These are phyloP conservation scores for Apogon talboti DNA, from an alignment of 2,797 vertebrate species.

Conservation along the genomic window DNA sequence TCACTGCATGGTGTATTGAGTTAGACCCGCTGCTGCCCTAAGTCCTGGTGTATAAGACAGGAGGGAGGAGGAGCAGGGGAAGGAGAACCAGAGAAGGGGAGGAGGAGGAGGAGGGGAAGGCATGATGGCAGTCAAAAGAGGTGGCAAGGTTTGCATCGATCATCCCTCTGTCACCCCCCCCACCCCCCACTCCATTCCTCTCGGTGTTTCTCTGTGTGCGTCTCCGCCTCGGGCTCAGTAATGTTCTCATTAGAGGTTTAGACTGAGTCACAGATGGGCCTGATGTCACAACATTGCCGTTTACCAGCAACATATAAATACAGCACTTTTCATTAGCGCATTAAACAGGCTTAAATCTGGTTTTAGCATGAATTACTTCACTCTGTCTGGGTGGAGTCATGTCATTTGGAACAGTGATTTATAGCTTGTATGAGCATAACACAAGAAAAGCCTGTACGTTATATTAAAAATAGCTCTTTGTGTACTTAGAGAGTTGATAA, in stretches of 20 bases:
- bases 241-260: slow-evolving; percentile 71
- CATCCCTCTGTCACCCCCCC: slow-evolving; percentile 24
- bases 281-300: slow-evolving; percentile 65
- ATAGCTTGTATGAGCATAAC: slow-evolving; percentile 21
- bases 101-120: slow-evolving; percentile 33
- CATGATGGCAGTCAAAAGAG: slow-evolving; percentile 57
- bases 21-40: slow-evolving; percentile 60
- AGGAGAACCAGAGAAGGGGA: slow-evolving; percentile 9
- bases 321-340: slow-evolving; percentile 71
- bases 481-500: slow-evolving; percentile 14
- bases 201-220: slow-evolving; percentile 2
- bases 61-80: slow-evolving; percentile 29
- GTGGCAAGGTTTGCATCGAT: slow-evolving; percentile 65
- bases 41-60: slow-evolving; percentile 40
- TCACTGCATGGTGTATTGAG: slow-evolving; percentile 54
- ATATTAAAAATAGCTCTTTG: slow-evolving; percentile 37
- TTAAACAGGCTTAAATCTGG: slow-evolving; percentile 67
- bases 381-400: slow-evolving; percentile 49
- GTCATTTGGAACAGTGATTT: slow-evolving; percentile 44
- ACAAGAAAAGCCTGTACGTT: not conserved
- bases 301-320: slow-evolving; percentile 63
- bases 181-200: not conserved
- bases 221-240: slow-evolving; percentile 48
- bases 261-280: slow-evolving; percentile 70
- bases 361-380: slow-evolving; percentile 61